Conservation (phyloP, 1,140 invertebrate species). For the Brachionus sp. region DNA sequence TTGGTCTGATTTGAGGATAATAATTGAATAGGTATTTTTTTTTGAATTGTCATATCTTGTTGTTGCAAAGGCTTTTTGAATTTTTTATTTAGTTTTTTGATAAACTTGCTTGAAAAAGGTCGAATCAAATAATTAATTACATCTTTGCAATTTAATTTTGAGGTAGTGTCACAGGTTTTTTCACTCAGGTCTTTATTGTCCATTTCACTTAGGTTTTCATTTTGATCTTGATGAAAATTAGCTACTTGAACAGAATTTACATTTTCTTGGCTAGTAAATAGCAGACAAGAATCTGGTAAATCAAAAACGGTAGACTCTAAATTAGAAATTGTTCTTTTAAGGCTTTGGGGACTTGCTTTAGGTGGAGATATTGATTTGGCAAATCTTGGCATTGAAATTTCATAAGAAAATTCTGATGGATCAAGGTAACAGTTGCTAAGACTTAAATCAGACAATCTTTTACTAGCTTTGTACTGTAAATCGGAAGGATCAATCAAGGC, state of each 20-base stretch:
- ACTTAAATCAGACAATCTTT: not conserved
- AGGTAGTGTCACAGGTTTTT: not conserved
- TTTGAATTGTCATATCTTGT: not conserved
- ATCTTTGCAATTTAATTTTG: not conserved
- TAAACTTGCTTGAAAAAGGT: not conserved
- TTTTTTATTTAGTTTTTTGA: constrained; percentile 39
- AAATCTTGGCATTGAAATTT: not conserved
- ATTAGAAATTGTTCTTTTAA: not conserved
- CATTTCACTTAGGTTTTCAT: not conserved
- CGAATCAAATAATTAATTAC: not conserved
- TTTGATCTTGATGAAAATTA: not conserved
- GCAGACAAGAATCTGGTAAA: constrained; percentile 8
- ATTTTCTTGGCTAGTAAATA: not conserved
- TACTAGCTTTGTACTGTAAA: not conserved
- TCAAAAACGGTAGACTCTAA: not conserved
- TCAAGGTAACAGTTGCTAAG: not conserved
- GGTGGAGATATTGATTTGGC: not conserved
- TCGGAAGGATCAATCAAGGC: not conserved
- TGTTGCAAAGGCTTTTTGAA: not conserved
- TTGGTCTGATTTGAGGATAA: not conserved
- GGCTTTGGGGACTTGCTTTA: not conserved
- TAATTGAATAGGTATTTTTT: not conserved
- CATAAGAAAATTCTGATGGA: not conserved
- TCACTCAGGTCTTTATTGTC: not conserved
- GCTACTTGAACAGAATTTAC: not conserved